phyloP scores from a whole-genome alignment of 2,113 vertebrate species.

The Mirza zaza region DNA sequence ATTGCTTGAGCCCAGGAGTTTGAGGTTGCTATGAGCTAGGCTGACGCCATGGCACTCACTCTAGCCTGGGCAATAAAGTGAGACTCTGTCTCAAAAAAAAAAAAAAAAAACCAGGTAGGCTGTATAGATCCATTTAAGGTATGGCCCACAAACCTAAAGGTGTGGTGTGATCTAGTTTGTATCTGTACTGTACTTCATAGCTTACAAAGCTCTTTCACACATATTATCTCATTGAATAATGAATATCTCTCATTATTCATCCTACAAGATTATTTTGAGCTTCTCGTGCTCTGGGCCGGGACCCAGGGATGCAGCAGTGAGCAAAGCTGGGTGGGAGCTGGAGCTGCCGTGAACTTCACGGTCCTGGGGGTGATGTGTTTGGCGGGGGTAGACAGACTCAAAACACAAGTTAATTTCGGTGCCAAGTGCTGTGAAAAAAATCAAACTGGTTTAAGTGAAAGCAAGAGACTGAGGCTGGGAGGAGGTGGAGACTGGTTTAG shows the following conservation, averaged over 20 bases:
- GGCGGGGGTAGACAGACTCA: neutral
- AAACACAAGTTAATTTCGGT: too few species aligned
- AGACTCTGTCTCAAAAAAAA: too few species aligned
- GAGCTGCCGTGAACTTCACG: neutral
- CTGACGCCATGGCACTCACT: too few species aligned
- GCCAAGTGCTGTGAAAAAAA: neutral
- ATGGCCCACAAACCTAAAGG: neutral
- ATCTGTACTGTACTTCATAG: neutral
- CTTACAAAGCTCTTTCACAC: neutral
- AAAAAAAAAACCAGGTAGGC: neutral
- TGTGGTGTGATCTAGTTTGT: neutral
- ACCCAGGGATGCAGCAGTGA: neutral
- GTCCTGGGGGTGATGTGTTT: accelerated
- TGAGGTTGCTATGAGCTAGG: too few species aligned
- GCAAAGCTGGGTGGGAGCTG: neutral
- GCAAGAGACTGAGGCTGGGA: neutral
- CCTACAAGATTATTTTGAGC: neutral
- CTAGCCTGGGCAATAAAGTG: too few species aligned
- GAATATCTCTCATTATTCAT: neutral
- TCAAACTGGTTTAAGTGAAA: neutral
- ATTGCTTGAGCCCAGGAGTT: too few species aligned
- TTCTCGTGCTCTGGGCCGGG: neutral
- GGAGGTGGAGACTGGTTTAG: neutral
- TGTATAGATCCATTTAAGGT: neutral
- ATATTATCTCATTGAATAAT: neutral